Evolutionary conservation across 2,888 invertebrate species (phyloP), one percentile per base, ranked within the genome.

Genomic region (Bellardia pandia): DNA sequence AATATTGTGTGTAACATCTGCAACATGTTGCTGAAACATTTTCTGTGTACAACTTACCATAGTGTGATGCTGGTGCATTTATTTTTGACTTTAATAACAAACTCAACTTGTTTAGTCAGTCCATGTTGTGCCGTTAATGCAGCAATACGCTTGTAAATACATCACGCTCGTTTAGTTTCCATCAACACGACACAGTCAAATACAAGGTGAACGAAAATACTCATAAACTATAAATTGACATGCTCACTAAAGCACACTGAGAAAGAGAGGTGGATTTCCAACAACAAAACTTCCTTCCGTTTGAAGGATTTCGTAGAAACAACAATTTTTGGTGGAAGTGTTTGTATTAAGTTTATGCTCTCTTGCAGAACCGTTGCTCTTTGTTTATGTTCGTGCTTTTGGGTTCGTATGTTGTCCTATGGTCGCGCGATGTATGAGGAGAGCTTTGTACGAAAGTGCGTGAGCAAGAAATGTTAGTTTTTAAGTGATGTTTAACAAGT

Each of bases 391-490:
- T 74, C 58, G 53, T 56, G 8, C 9, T 56, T 56, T 40, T 8
- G 40, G 56, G n/a, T 37, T 78, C 53, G 69, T 42, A 45, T 5
- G n/a, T 42, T 53, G 30, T 45, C 6, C 8, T 62, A 6, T 16
- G 69, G 16, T 62, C 79, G 79, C 75, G 16, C 42, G 13, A 37
- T 74, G 8, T 45, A 48, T 23, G 48, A 71, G 74, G 76, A 80
- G 75, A 83, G 83, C 79, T 86, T 83, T 79, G 51, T 72, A 72
- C 69, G 77, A 83, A 83, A 86, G 79, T 86, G 86, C 86, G 83
- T 86, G 86, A 83, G 86, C 75, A 83, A 51, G 62, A 64, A 79
- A 86, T 58, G 51, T 83, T 76, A 86, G 86, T 86, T 86, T 86
- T 83, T 76, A 86, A 75, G 83, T 83, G 79, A 76, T 86, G 69